Conservation (phyloP, 2,113 vertebrate species). For the Pitta sordida region DNA sequence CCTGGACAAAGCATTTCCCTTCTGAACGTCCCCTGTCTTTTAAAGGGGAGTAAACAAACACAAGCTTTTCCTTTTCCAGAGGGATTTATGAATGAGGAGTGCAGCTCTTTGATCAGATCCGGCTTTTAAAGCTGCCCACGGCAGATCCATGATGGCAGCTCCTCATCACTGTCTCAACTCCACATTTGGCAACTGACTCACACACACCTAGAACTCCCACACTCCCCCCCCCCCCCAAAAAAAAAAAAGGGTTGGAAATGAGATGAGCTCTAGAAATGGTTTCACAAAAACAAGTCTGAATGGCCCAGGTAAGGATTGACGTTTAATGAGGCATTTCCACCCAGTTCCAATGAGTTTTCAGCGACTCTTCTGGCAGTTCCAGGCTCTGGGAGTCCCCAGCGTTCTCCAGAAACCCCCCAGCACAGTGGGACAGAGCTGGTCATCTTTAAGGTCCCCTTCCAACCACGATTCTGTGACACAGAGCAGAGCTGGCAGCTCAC, state of each 20-base stretch:
- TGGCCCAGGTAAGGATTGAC: background rate
- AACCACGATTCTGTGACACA: background rate
- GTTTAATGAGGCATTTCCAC: background rate
- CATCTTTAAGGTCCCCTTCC: background rate
- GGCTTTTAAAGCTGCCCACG: background rate
- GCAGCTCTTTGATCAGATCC: background rate
- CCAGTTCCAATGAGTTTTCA: background rate
- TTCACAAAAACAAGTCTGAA: background rate
- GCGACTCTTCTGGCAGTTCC: background rate
- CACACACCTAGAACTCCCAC: background rate
- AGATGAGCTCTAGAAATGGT: background rate
- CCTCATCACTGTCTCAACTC: background rate
- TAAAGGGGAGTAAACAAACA: background rate
- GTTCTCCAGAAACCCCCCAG: too few species aligned
- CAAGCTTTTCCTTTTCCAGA: background rate
- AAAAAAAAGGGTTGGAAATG: background rate
- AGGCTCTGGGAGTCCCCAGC: background rate
- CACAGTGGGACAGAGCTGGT: too few species aligned
- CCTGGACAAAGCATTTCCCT: background rate
- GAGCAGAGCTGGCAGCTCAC: background rate
- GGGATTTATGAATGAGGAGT: slow-evolving; percentile 6
- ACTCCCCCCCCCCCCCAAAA: too few species aligned
- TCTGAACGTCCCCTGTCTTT: background rate
- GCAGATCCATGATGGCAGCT: background rate
- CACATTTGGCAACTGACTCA: background rate